A percentile compares a stretch with the other conserved stretches of the same genome.
phyloP scores from a whole-genome alignment of 1,140 invertebrate species.

The Galendromus occidentalis region DNA sequence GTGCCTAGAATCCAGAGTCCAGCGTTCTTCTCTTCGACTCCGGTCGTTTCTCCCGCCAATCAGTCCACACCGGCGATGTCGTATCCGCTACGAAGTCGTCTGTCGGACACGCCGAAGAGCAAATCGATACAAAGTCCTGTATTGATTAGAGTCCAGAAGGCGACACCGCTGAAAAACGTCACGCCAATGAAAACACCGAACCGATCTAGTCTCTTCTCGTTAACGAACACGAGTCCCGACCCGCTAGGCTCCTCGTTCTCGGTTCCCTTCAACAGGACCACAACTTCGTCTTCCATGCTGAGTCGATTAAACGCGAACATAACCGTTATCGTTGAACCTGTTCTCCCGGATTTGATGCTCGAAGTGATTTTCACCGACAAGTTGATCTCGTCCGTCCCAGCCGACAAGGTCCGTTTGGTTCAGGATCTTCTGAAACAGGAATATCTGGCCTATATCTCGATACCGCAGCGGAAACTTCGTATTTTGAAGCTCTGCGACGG shows the following conservation, averaged over 20 bases:
- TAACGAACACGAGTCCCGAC: background rate
- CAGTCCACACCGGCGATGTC: background rate
- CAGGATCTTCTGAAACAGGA: background rate
- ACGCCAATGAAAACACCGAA: background rate
- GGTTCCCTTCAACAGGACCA: background rate
- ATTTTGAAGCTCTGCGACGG: background rate
- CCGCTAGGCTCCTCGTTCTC: background rate
- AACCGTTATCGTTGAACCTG: background rate
- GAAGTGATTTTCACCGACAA: background rate
- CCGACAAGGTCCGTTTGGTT: background rate
- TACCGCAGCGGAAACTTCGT: background rate
- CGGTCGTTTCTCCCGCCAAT: background rate
- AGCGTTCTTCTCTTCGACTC: background rate
- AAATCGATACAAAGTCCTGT: background rate
- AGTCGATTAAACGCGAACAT: constrained; percentile 1
- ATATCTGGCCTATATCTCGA: background rate
- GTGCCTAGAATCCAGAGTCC: background rate
- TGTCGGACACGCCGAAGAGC: background rate
- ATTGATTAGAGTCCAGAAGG: background rate
- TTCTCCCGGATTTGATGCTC: constrained; percentile 2
- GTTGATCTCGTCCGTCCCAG: background rate
- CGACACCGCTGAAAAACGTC: background rate
- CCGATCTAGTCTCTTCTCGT: background rate
- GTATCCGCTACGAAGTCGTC: background rate
- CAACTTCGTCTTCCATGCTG: background rate